Conservation (phyloP, 1,140 invertebrate species). For the Megalonaias nervosa region DNA sequence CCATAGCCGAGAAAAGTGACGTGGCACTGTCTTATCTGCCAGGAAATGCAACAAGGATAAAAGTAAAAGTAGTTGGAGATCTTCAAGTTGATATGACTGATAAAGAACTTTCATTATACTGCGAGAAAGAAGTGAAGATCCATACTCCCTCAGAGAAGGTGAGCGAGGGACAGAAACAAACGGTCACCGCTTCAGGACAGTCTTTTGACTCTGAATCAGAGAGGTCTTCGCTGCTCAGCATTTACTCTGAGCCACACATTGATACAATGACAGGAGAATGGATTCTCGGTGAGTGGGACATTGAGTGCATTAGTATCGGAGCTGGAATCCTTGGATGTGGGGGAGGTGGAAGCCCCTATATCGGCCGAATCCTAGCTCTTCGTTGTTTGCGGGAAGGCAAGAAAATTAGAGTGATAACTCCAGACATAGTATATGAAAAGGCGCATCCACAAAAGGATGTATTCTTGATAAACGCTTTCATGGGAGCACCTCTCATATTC, state of each 20-base stretch:
- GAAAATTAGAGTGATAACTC: slow-evolving; percentile 52
- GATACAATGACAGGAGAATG: slow-evolving; percentile 55
- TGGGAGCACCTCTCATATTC: slow-evolving; percentile 59
- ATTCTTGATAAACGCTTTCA: slow-evolving; percentile 46
- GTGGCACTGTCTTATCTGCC: slow-evolving; percentile 56
- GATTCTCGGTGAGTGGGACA: slow-evolving; percentile 57
- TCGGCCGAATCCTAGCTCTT: slow-evolving; percentile 49
- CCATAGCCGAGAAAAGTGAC: slow-evolving; percentile 49
- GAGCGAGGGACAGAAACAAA: slow-evolving; percentile 29
- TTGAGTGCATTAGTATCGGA: slow-evolving; percentile 62
- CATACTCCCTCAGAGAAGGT: background rate
- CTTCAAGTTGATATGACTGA: slow-evolving; percentile 8
- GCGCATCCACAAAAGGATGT: slow-evolving; percentile 45
- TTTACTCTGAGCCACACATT: slow-evolving; percentile 27
- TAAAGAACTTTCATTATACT: background rate
- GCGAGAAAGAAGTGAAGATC: background rate
- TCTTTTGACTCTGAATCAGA: background rate
- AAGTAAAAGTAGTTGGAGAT: slow-evolving; percentile 56
- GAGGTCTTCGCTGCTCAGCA: too few species aligned
- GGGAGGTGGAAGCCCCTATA: slow-evolving; percentile 60
- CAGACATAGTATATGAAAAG: slow-evolving; percentile 38
- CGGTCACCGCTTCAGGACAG: slow-evolving; percentile 27
- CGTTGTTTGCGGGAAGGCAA: slow-evolving; percentile 50
- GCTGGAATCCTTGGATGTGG: slow-evolving; percentile 65
- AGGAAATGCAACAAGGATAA: slow-evolving; percentile 55